A percentile compares a stretch with the other conserved stretches of the same genome.
These are phyloP conservation scores for Chiridota heheva DNA, from an alignment of 35 echinoderm and acorn worm species.

Conservation along the genomic window DNA sequence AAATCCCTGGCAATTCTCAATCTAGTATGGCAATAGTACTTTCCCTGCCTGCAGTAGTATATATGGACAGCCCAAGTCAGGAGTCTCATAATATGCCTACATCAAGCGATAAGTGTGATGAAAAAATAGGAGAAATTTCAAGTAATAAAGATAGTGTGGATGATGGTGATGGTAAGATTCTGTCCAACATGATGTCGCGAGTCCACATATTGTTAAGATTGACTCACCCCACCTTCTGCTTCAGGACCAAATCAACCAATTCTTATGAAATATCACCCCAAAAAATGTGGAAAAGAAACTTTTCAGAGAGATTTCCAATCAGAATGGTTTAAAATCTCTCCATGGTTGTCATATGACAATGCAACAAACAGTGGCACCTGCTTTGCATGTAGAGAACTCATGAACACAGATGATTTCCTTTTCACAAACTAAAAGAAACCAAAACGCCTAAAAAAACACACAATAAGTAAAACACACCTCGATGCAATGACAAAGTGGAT, in stretches of 20 bases:
- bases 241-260: slow-evolving; percentile 15
- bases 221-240: slow-evolving; percentile 1
- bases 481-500: slow-evolving; percentile 44
- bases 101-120: background rate
- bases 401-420: slow-evolving; percentile 15
- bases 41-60: background rate
- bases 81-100: background rate
- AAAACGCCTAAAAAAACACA: slow-evolving; percentile 28
- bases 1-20: background rate
- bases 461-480: background rate
- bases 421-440: slow-evolving; percentile 45
- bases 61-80: slow-evolving; percentile 1
- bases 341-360: slow-evolving; percentile 37
- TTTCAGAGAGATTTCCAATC: slow-evolving; percentile 13
- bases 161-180: background rate
- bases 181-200: slow-evolving; percentile 14
- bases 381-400: slow-evolving; percentile 28
- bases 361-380: background rate
- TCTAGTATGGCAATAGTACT: slow-evolving; percentile 9
- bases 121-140: slow-evolving; percentile 7
- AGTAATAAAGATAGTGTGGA: slow-evolving; percentile 1
- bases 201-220: background rate
- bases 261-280: background rate
- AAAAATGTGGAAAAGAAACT: slow-evolving; percentile 14
- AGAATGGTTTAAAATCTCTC: slow-evolving; percentile 30